These are phyloP conservation scores for Itoplectis maculator DNA, from an alignment of 2,888 invertebrate genomes.

Conservation along the genomic window DNA sequence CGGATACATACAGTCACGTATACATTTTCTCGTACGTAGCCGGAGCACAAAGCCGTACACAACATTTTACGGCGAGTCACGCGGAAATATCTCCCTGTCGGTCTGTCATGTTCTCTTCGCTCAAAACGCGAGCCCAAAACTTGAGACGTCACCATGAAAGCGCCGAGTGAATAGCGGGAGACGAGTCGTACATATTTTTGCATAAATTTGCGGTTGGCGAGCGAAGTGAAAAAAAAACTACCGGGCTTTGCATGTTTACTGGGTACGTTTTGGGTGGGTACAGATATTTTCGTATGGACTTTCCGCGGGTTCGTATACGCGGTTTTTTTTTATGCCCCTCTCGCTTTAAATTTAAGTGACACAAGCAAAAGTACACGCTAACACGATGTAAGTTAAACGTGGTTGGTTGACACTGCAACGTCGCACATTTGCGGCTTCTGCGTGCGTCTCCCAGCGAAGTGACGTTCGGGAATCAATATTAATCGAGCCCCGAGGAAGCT, in stretches of 20 bases:
- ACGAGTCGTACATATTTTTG: conserved; percentile 53
- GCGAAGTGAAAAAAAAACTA: too few relatives aligned
- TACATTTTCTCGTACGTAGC: neutral
- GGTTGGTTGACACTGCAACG: neutral
- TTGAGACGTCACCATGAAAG: conserved; percentile 13
- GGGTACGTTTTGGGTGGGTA: too few relatives aligned
- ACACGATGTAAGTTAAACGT: neutral
- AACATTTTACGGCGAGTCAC: conserved; percentile 33
- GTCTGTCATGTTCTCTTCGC: neutral
- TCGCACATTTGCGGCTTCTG: neutral
- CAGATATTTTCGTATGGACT: too few relatives aligned
- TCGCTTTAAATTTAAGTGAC: neutral
- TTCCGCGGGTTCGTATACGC: too few relatives aligned
- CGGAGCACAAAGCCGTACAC: conserved; percentile 7
- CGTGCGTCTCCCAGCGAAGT: neutral
- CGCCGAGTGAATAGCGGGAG: conserved; percentile 33
- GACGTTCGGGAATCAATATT: conserved; percentile 23
- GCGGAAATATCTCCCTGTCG: conserved; percentile 1
- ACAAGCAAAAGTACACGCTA: neutral
- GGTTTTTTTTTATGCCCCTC: neutral
- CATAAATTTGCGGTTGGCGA: conserved; percentile 39
- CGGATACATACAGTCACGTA: conserved; percentile 2
- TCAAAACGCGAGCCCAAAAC: neutral
- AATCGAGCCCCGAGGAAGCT: conserved; percentile 9
- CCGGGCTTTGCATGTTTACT: too few relatives aligned